A percentile compares a stretch with the other conserved stretches of the same genome.
phyloP scores from a whole-genome alignment of 2,888 invertebrate genomes.

The Pachliopta kotzebuea region DNA sequence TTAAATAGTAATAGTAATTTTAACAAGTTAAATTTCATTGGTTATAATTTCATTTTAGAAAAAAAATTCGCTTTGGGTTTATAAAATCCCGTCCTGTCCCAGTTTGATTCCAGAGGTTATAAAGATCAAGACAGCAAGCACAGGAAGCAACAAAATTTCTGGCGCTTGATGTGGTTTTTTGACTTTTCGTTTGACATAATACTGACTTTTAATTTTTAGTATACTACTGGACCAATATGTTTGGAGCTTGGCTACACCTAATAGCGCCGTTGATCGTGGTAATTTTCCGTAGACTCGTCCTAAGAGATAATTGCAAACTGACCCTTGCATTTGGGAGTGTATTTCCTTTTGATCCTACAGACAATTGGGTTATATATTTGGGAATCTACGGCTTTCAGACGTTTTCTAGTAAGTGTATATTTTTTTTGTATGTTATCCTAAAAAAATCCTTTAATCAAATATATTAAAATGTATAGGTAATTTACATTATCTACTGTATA shows the following conservation, averaged over 20 bases:
- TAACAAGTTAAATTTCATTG: too few relatives aligned
- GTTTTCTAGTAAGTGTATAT: slow-evolving; percentile 48
- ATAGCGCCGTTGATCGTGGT: slow-evolving; percentile 43
- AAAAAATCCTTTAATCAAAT: too few relatives aligned
- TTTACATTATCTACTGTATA: too few relatives aligned
- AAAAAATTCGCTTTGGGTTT: too few relatives aligned
- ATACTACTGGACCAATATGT: slow-evolving; percentile 46
- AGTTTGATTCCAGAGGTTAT: too few relatives aligned
- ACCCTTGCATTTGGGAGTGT: slow-evolving; percentile 49
- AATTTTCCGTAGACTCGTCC: slow-evolving; percentile 41
- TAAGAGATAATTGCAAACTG: slow-evolving; percentile 43
- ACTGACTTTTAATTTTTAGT: slow-evolving; percentile 37
- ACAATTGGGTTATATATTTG: slow-evolving; percentile 48
- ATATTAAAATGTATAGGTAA: too few relatives aligned
- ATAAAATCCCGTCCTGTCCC: too few relatives aligned
- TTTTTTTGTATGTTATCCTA: not conserved
- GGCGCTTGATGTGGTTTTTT: not conserved
- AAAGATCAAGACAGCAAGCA: too few relatives aligned
- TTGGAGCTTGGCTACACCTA: slow-evolving; percentile 48
- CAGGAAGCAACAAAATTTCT: too few relatives aligned
- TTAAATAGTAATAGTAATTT: too few relatives aligned
- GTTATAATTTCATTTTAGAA: too few relatives aligned
- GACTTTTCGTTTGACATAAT: not conserved
- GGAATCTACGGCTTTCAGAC: slow-evolving; percentile 47
- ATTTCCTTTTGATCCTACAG: slow-evolving; percentile 48